Evolutionary conservation across 1,140 invertebrate species (phyloP).

Genomic region (Diprion similis): DNA sequence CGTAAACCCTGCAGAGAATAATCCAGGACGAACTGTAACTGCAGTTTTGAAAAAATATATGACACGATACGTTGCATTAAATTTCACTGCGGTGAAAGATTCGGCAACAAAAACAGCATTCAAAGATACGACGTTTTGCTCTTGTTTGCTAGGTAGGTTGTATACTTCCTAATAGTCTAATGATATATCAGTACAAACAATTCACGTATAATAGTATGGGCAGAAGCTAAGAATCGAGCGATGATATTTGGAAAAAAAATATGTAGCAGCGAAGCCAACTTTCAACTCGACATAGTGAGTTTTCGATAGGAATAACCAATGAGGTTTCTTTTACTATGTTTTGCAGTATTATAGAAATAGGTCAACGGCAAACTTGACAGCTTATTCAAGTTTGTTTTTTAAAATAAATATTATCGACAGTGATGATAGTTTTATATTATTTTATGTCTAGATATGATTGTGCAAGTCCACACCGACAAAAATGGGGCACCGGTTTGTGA

Average conservation of each 20-base stretch:
- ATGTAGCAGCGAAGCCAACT: background rate
- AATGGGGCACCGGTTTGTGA: background rate
- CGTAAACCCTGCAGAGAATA: background rate
- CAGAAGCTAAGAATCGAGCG: background rate
- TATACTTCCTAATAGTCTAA: background rate
- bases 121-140: background rate
- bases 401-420: background rate
- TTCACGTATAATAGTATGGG: background rate
- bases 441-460: background rate
- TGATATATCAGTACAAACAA: background rate
- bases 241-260: background rate
- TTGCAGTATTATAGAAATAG: background rate
- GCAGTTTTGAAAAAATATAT: constrained; percentile 1
- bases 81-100: constrained; percentile 1
- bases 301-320: background rate
- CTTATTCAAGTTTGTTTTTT: background rate
- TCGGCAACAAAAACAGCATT: background rate
- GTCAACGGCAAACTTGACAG: background rate
- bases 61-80: background rate
- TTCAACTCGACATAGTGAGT: background rate
- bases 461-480: background rate
- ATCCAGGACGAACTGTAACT: background rate
- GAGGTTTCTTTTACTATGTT: background rate
- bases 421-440: background rate
- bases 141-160: background rate